Conservation (phyloP, 92 coral and sea anemone species). For the Muricea muricata region DNA sequence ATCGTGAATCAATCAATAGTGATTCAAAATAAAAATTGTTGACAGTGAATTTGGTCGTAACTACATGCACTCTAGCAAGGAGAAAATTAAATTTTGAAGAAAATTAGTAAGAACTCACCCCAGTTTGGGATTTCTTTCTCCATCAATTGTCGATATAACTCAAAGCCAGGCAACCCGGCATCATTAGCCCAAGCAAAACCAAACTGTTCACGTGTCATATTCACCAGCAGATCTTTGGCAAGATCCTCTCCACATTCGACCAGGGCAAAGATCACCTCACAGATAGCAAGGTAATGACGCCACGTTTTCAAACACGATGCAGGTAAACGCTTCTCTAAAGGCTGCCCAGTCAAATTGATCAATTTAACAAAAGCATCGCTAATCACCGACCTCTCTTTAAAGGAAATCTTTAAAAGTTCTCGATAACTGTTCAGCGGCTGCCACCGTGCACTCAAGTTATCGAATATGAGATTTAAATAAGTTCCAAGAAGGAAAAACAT, state of each 20-base stretch:
- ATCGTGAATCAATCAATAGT: too few species aligned
- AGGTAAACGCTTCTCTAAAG: constrained; percentile 38
- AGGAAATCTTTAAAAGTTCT: constrained; percentile 88
- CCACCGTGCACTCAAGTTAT: constrained; percentile 79
- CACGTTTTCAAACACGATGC: constrained; percentile 65
- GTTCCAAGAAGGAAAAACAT: constrained; percentile 66
- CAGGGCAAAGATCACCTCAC: constrained; percentile 86
- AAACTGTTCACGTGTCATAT: constrained; percentile 67
- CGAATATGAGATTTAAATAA: constrained; percentile 81
- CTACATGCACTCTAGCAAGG: too few species aligned
- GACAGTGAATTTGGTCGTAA: too few species aligned
- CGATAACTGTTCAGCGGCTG: constrained; percentile 92
- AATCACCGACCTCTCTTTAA: constrained; percentile 73
- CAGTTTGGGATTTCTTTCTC: constrained; percentile 2
- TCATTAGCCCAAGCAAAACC: constrained; percentile 90
- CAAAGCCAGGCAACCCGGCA: constrained; percentile 71
- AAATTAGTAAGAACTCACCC: constrained; percentile 9
- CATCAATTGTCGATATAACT: constrained; percentile 10
- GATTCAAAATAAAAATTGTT: too few species aligned
- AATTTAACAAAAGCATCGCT: constrained; percentile 79
- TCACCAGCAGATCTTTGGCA: constrained; percentile 71
- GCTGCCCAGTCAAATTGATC: constrained; percentile 37
- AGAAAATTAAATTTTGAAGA: too few species aligned
- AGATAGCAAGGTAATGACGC: constrained; percentile 78
- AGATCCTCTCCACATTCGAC: constrained; percentile 89